These are phyloP conservation scores for Agrenia bidenticulata DNA, from an alignment of 2,888 invertebrate species.

Conservation along the genomic window DNA sequence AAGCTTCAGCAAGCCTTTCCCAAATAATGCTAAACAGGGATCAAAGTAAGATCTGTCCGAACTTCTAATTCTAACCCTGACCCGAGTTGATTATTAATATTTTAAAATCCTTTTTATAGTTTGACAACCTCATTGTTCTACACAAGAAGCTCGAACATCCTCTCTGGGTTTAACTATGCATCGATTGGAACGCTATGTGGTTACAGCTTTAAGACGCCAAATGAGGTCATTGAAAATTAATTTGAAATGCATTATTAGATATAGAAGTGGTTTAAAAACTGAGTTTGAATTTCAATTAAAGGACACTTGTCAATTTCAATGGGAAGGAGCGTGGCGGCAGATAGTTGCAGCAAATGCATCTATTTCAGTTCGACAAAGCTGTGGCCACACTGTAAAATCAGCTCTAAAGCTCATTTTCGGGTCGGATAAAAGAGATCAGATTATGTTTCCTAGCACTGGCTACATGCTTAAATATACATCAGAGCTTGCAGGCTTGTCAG, in stretches of 20 bases:
- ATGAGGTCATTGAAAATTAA: no score
- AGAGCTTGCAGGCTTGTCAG: conserved; percentile 87
- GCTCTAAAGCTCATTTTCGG: conserved; percentile 76
- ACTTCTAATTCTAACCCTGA: background rate
- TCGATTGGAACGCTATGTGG: no score
- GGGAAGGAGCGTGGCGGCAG: conserved; percentile 79
- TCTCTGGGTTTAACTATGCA: conserved; percentile 79
- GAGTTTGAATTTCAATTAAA: no score
- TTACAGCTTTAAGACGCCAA: no score
- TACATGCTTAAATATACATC: conserved; percentile 70
- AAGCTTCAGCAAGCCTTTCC: conserved; percentile 79
- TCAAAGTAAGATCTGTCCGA: conserved; percentile 29
- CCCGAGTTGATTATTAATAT: background rate
- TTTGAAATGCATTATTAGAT: no score
- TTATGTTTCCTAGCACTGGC: conserved; percentile 77
- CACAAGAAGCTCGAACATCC: conserved; percentile 72
- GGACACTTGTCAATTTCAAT: no score
- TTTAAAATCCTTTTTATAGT: conserved; percentile 17
- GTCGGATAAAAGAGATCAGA: conserved; percentile 76
- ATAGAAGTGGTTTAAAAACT: no score
- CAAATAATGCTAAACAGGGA: conserved; percentile 63
- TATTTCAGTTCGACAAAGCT: conserved; percentile 83
- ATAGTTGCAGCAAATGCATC: conserved; percentile 71
- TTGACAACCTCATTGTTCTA: conserved; percentile 64
- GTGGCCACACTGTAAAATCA: conserved; percentile 87